These are phyloP conservation scores for Enteromius thamalakanensis DNA, from an alignment of 2,797 vertebrate genomes.

Conservation along the genomic window DNA sequence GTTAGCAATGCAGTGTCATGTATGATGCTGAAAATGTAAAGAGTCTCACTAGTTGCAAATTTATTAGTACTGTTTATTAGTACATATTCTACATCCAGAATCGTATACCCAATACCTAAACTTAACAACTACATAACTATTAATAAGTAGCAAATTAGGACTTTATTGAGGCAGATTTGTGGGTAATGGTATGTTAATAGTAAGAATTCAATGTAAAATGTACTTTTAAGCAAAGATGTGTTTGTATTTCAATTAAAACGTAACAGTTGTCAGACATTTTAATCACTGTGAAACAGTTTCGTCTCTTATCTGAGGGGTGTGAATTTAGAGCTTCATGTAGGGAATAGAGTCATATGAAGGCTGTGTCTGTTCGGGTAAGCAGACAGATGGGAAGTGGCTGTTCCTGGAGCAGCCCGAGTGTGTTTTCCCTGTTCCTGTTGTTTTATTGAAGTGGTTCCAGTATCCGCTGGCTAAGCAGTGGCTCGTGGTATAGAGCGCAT, in stretches of 20 bases:
- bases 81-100: background rate
- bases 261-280: slow-evolving; percentile 14
- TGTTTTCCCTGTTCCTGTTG: slow-evolving; percentile 46
- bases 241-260: background rate
- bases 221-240: background rate
- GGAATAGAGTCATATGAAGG: slow-evolving; percentile 12
- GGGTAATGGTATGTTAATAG: background rate
- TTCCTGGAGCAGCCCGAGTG: slow-evolving; percentile 45
- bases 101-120: background rate
- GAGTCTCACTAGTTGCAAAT: background rate
- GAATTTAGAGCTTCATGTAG: slow-evolving; percentile 5
- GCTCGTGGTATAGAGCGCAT: slow-evolving; percentile 11
- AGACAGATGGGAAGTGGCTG: slow-evolving; percentile 43
- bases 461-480: slow-evolving; percentile 26
- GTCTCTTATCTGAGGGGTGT: background rate
- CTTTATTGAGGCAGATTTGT: background rate
- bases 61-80: background rate
- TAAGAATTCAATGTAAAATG: background rate
- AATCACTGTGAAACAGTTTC: background rate
- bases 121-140: background rate
- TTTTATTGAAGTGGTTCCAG: slow-evolving; percentile 44
- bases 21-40: background rate
- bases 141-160: background rate
- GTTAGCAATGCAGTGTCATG: background rate
- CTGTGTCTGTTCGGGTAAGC: slow-evolving; percentile 36